Base-by-base conservation (phyloP, 2,888 invertebrate genomes). In the Liopterus haemorrhoidalis region DNA sequence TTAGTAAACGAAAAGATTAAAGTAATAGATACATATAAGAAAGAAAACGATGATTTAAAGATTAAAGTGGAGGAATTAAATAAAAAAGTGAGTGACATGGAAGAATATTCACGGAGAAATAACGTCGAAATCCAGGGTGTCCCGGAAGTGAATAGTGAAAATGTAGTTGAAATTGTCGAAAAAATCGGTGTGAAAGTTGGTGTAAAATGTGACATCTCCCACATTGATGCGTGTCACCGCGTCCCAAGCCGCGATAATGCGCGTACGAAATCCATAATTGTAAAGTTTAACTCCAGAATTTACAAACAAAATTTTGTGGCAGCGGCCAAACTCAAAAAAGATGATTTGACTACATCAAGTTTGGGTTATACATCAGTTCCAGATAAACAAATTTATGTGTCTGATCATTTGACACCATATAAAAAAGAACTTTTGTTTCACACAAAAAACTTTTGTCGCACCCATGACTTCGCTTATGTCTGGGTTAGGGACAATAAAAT, bases 81-180 rank as follows among this genome's bases (percentile, higher is more conserved):
- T 28, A 9, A 28, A 11, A n/a, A 28, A 28, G 28, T 28, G 28
- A 28, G 12, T 28, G 28, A 28, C n/a, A 11, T 28, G 28, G 28
- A 28, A 9, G 11, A 28, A 28, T 28, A 28, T 28, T 28, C 28
- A 6, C 28, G 28, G 5, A 28, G n/a, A 5, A n/a, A 28, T 28
- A 28, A 28, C 12, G 12, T 28, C 12, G 12, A 11, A 14, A 28
- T 28, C 28, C 28, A 28, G 12, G 12, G 12, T 28, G n/a, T 28
- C 12, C 28, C 28, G 5, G 28, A 28, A 14, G 12, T 11, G 28
- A n/a, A 28, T 11, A 28, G 12, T 28, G 28, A 28, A n/a, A 28
- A 28, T 4, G 12, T 28, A 11, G n/a, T 11, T 14, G 28, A 28
- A n/a, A 28, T 28, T 28, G n/a, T 28, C 12, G 12, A 4, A 4